Evolutionary conservation across 92 coral and sea anemone species (phyloP).

Genomic region (Umimayanthus kanabou): DNA sequence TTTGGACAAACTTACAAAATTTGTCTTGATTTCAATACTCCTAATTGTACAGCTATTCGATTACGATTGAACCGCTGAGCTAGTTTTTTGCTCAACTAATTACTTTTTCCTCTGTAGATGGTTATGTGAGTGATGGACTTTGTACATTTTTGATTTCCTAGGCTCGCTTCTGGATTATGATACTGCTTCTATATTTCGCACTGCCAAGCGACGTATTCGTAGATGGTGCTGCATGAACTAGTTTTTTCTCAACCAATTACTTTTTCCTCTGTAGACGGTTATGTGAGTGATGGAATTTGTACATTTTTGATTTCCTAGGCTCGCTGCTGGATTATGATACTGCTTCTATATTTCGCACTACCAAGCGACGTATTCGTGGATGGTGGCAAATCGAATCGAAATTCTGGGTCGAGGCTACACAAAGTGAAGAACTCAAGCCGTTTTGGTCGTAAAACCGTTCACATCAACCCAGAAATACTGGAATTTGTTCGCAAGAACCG

Average conservation of each 20-base stretch:
- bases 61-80: background rate
- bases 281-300: background rate
- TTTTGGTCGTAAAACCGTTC: constrained; percentile 6
- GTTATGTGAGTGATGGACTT: background rate
- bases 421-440: constrained; percentile 26
- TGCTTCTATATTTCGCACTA: constrained; percentile 22
- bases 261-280: background rate
- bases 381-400: background rate
- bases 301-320: constrained; percentile 14
- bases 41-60: background rate
- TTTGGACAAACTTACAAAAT: background rate
- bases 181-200: constrained; percentile 20
- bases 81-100: background rate
- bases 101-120: background rate
- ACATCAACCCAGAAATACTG: constrained; percentile 23
- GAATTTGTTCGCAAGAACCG: constrained; percentile 37
- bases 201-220: constrained; percentile 32
- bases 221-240: constrained; percentile 1
- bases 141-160: background rate
- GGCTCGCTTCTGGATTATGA: constrained; percentile 39
- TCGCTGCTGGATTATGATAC: constrained; percentile 32
- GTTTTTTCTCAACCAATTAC: background rate
- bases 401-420: background rate
- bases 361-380: constrained; percentile 33
- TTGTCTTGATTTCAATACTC: background rate